Conservation (phyloP, 2,113 vertebrate species). For the Bambusicola thoracicus region DNA sequence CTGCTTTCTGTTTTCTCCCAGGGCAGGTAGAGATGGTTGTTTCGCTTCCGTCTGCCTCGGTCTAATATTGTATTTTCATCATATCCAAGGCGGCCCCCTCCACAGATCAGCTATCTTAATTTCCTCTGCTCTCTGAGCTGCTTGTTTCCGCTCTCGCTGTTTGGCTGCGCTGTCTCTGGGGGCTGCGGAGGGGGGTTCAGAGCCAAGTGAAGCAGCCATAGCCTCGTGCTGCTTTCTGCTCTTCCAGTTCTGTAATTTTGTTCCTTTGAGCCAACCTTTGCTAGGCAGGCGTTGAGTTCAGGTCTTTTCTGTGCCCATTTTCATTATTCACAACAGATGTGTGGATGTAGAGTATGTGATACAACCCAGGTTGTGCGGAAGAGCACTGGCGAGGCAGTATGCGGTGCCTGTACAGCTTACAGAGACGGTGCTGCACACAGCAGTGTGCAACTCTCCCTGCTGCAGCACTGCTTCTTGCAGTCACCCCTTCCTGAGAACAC, state of each 20-base stretch:
- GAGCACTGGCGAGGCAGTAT: not conserved
- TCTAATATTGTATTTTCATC: not conserved
- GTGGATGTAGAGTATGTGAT: not conserved
- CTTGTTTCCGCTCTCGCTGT: not conserved
- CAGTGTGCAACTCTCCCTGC: not conserved
- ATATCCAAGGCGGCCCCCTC: not conserved
- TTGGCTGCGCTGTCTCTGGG: not conserved
- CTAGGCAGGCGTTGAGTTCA: not conserved
- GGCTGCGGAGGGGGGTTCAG: not conserved
- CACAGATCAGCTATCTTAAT: not conserved
- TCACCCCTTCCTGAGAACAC: not conserved
- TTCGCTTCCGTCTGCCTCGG: not conserved
- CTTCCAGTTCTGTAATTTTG: not conserved
- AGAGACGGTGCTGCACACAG: rapidly evolving
- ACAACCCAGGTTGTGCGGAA: rapidly evolving
- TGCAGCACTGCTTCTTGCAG: not conserved
- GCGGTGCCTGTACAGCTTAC: not conserved
- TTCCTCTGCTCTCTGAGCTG: not conserved
- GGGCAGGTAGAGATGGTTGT: not conserved
- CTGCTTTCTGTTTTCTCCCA: not conserved
- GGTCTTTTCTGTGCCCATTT: not conserved
- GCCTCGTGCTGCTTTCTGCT: not conserved
- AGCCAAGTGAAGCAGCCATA: rapidly evolving
- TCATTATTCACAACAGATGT: rapidly evolving
- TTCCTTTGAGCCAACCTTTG: not conserved